Base-by-base conservation (phyloP, 2,888 invertebrate genomes). In the Thalpophila matura region DNA sequence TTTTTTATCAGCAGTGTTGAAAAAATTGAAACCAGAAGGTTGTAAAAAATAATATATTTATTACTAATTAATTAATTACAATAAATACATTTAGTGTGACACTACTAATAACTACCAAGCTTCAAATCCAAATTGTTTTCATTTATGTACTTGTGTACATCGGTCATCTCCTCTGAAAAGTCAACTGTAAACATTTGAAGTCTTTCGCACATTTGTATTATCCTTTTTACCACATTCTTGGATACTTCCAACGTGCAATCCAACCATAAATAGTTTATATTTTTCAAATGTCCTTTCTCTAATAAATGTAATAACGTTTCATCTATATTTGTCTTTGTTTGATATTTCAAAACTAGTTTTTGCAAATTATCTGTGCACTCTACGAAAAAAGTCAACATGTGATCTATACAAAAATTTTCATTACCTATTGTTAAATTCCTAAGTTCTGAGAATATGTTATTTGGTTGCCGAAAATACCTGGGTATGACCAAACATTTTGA, bases 221-320 rank as follows among this genome's bases (percentile, higher is more conserved):
- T 79, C 73, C 89, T 83, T 75, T 86, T 91, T 3, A 93, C 88
- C 26, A 92, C 90, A 47, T 84, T 78, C 56, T 89, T 91, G 0
- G 95, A 92, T 14, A 95, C 91, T 66, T 90, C 91, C 49, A 95
- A 84, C 4, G 95, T 94, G 74, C 94, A 94, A 72, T 95, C 95
- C 73, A 95, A 84, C 94, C 95, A 95, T 51, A 95, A 80, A 74
- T 84, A 86, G 43, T 80, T 80, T 1, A 95, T 69, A 74, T 90
- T 89, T 47, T 79, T 90, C 33, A 95, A 86, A 81, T 85, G 85
- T 60, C 93, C 92, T 61, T 87, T 91, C 20, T 87, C 80, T 68
- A 95, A 74, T 64, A 94, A 84, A 76, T 88, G 80, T 55, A 88
- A 63, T 63, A 95, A 74, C 1, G 88, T 89, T 2, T 86, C 83